Percentiles rank a stretch among this genome's conserved stretches.
phyloP scores from a whole-genome alignment of 1,140 invertebrate genomes.

The Coptotermes formosanus region DNA sequence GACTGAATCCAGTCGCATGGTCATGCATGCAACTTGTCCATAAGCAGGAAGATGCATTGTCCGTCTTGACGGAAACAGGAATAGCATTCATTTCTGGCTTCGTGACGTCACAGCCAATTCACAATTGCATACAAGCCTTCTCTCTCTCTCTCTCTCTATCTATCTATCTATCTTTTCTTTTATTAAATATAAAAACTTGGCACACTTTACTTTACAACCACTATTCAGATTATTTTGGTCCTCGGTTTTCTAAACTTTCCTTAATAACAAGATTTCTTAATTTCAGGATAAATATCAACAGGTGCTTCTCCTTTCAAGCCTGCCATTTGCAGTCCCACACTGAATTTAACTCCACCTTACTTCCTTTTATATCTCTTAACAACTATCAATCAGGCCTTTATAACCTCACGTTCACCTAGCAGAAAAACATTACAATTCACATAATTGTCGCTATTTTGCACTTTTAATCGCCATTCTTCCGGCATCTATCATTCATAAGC shows the following conservation, averaged over 20 bases:
- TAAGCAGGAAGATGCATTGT: background rate
- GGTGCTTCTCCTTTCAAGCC: too few relatives aligned
- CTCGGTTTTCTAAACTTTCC: background rate
- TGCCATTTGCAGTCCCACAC: background rate
- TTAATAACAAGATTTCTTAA: background rate
- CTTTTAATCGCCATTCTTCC: too few relatives aligned
- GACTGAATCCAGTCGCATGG: background rate
- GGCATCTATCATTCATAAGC: background rate
- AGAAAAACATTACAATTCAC: too few relatives aligned
- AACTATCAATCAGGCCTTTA: too few relatives aligned
- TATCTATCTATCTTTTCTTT: background rate
- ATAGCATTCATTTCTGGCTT: slow-evolving; percentile 38
- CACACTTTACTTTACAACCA: background rate
- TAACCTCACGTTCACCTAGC: too few relatives aligned
- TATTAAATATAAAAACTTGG: background rate
- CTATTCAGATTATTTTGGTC: background rate
- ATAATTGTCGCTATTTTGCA: too few relatives aligned
- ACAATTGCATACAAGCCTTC: slow-evolving; percentile 21
- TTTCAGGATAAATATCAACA: too few relatives aligned
- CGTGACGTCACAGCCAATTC: slow-evolving; percentile 28
- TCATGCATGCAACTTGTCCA: background rate
- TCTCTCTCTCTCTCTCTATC: background rate
- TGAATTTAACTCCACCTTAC: background rate
- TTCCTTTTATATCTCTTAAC: background rate
- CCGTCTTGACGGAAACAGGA: slow-evolving; percentile 12